Evolutionary conservation across 2,888 invertebrate species (phyloP).

Genomic region (Leucoptera coffeella): DNA sequence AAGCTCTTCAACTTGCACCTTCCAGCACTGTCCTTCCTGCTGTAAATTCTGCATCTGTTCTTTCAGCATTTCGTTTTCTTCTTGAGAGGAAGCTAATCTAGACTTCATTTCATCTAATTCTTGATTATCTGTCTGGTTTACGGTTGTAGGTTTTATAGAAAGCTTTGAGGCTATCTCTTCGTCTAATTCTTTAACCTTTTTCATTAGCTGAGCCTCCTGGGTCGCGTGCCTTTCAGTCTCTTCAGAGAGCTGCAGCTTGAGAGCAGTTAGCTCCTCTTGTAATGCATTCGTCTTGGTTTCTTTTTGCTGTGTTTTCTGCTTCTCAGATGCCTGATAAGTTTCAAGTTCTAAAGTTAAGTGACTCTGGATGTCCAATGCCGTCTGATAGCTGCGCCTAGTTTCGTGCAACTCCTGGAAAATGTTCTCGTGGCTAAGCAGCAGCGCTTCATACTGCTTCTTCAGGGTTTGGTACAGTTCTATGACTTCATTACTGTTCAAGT

Average conservation of each 20-base stretch:
- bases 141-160: background rate
- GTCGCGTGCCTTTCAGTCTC: conserved; percentile 18
- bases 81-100: too few species aligned
- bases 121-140: too few species aligned
- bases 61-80: too few species aligned
- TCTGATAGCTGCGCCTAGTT: conserved; percentile 29
- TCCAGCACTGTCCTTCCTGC: conserved; percentile 23
- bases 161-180: conserved; percentile 18
- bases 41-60: conserved; percentile 21
- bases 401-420: conserved; percentile 41
- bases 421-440: conserved; percentile 24
- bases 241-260: conserved; percentile 25
- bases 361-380: conserved; percentile 35
- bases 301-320: conserved; percentile 18
- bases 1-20: conserved; percentile 25
- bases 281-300: conserved; percentile 19
- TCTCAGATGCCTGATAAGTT: conserved; percentile 26
- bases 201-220: conserved; percentile 24
- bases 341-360: conserved; percentile 36
- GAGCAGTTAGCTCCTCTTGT: conserved; percentile 29
- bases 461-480: conserved; percentile 31
- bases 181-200: conserved; percentile 22
- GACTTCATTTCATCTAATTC: too few species aligned
- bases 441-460: conserved; percentile 30
- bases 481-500: conserved; percentile 28